Evolutionary conservation across 2,797 vertebrate species (phyloP).

Genomic region (Acridotheres tristis): DNA sequence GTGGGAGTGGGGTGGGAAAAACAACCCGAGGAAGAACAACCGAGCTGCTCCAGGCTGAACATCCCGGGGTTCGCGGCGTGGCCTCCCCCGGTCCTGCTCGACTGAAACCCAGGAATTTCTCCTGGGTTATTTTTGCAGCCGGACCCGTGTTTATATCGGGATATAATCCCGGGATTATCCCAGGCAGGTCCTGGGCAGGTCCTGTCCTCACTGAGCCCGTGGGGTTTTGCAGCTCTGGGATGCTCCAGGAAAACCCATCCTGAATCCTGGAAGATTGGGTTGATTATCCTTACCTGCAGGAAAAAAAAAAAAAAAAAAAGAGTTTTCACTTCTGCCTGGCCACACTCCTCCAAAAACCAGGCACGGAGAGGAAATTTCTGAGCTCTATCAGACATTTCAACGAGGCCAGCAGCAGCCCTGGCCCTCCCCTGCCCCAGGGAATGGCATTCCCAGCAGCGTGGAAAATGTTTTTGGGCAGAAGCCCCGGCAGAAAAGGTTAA

Average conservation of each 20-base stretch:
- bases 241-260: not conserved
- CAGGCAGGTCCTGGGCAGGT: not conserved
- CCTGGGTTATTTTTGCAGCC: not conserved
- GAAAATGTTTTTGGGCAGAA: not conserved
- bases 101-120: not conserved
- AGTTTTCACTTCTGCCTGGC: not conserved
- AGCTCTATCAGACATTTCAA: not conserved
- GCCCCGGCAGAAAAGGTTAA: slow-evolving; percentile 3
- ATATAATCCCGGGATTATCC: not conserved
- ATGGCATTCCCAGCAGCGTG: not conserved
- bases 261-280: not conserved
- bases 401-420: not conserved
- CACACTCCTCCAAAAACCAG: not conserved
- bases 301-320: not conserved
- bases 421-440: not conserved
- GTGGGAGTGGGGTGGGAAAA: not conserved
- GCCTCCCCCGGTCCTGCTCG: not conserved
- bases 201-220: not conserved
- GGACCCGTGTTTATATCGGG: not conserved
- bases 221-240: not conserved
- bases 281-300: not conserved
- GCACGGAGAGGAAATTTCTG: not conserved
- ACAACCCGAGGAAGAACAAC: not conserved
- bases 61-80: not conserved
- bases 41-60: not conserved